Percentiles rank a stretch among this genome's conserved stretches.
Conservation (phyloP, 2,888 invertebrate genomes). For the Congeria kusceri region DNA sequence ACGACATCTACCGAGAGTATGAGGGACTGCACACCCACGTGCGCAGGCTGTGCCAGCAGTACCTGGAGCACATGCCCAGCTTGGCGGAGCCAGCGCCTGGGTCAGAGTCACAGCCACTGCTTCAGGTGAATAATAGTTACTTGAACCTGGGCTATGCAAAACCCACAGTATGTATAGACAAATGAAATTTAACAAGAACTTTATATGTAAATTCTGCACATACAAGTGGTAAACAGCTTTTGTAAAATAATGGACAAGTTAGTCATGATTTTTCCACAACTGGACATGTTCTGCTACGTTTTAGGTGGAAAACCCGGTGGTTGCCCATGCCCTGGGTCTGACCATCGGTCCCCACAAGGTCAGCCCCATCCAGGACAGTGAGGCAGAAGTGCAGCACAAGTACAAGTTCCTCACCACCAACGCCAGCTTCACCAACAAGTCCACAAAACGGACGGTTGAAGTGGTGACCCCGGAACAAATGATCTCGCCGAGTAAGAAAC, state of each 20-base stretch:
- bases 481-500: slow-evolving; percentile 58
- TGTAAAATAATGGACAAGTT: too few relatives aligned
- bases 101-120: slow-evolving; percentile 25
- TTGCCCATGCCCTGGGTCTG: slow-evolving; percentile 75
- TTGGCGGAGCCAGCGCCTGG: slow-evolving; percentile 43
- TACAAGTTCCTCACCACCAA: slow-evolving; percentile 67
- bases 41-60: slow-evolving; percentile 74
- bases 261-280: too few relatives aligned
- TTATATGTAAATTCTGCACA: too few relatives aligned
- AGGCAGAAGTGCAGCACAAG: slow-evolving; percentile 66
- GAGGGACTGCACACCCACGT: slow-evolving; percentile 75
- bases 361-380: slow-evolving; percentile 72
- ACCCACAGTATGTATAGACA: too few relatives aligned
- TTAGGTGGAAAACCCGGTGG: slow-evolving; percentile 73
- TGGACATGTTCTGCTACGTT: too few relatives aligned
- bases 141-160: too few relatives aligned
- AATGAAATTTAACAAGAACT: too few relatives aligned
- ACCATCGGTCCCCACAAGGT: slow-evolving; percentile 73
- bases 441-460: slow-evolving; percentile 68
- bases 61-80: slow-evolving; percentile 62
- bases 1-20: slow-evolving; percentile 77
- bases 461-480: slow-evolving; percentile 68
- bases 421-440: slow-evolving; percentile 48
- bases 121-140: slow-evolving; percentile 19
- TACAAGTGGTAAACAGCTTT: too few relatives aligned